These are phyloP conservation scores for Willisornis vidua DNA, from an alignment of 2,113 vertebrate genomes.

Conservation along the genomic window DNA sequence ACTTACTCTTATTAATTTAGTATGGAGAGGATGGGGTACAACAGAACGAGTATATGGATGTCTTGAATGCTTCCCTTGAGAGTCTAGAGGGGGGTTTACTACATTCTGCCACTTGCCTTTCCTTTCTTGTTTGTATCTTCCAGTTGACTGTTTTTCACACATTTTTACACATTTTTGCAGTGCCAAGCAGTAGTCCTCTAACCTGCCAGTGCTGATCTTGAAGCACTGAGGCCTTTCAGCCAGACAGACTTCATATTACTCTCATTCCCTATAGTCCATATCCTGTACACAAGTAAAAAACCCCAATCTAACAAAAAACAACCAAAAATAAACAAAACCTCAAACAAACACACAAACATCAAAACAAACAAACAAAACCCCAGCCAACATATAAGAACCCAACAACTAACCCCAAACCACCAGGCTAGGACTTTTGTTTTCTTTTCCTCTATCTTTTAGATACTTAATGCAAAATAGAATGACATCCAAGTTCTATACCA, in stretches of 20 bases:
- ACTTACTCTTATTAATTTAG: background rate
- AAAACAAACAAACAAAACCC: background rate
- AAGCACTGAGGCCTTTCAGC: background rate
- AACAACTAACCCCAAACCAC: background rate
- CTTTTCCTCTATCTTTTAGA: background rate
- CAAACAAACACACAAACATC: background rate
- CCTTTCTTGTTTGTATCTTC: background rate
- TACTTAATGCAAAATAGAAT: background rate
- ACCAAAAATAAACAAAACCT: background rate
- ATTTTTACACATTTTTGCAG: background rate
- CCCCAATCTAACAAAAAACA: fast-evolving
- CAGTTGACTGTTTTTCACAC: background rate
- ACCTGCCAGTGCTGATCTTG: background rate
- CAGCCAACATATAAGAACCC: background rate
- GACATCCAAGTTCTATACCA: background rate
- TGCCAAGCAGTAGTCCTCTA: background rate
- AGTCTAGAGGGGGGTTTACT: fast-evolving
- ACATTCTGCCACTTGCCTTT: background rate
- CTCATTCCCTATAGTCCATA: background rate
- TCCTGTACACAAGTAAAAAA: background rate
- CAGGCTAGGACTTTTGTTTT: background rate
- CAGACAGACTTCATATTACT: background rate
- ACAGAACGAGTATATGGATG: background rate
- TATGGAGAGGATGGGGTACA: background rate
- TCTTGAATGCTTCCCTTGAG: background rate